Evolutionary conservation across 2,888 invertebrate species (phyloP), one percentile per base, ranked within the genome.

Genomic region (Coenonympha arcania): DNA sequence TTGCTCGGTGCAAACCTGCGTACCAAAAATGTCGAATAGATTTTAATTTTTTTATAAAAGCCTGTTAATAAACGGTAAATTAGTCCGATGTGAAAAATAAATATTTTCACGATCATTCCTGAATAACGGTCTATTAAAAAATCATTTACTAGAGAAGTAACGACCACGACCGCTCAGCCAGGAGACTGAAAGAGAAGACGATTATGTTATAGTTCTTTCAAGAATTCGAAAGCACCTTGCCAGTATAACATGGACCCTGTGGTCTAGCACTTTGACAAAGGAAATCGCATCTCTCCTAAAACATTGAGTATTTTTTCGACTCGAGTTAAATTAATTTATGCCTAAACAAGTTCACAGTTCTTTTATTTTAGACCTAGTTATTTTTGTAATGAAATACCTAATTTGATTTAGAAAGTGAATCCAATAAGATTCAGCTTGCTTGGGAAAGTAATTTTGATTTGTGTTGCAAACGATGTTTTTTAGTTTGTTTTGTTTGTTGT

Each of bases 281-380:
- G 1, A 22, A 3, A 22, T 13, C 4, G n/a, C 15, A 15, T 4
- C 36, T 15, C 1, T 13, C 6, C 36, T 24, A 15, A 8, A 13
- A 20, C n/a, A 6, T 15, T 22, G 22, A 6, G 13, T 22, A 6
- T 20, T 13, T 13, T 6, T 20, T 33, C 42, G 13, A 31, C n/a
- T 34, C 37, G 43, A 52, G 50, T 54, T 48, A 54, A 54, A 48
- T 37, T 3, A 47, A 54, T 48, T 54, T 54, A 54, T 48, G 37
- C 45, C 36, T 31, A 31, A 44, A 43, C n/a, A n/a, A n/a, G n/a
- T n/a, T n/a, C n/a, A n/a, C n/a, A 52, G 42, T 44, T 40, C 39
- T 28, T 33, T 49, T 43, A 9, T 47, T 46, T 48, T 41, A n/a
- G 28, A 22, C 18, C 20, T 20, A 18, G 28, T 20, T 48, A 40